phyloP scores from a whole-genome alignment of 2,888 invertebrate species.

The Tholera decimalis region DNA sequence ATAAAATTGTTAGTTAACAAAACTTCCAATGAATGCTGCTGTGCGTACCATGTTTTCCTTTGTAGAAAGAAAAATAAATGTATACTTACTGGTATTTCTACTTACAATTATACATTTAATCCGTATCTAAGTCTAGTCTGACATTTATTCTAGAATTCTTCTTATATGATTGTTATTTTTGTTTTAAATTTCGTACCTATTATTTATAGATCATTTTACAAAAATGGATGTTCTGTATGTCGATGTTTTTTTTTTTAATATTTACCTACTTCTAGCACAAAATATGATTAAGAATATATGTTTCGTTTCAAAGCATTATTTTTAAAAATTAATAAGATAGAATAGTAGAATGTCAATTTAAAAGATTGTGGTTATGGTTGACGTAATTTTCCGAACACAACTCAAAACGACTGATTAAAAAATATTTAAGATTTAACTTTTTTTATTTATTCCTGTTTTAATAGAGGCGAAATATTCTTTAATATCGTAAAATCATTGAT shows the following conservation, averaged over 20 bases:
- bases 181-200: background rate
- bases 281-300: too few relatives aligned
- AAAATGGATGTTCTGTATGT: background rate
- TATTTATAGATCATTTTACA: background rate
- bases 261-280: background rate
- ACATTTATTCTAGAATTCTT: background rate
- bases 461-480: slow-evolving; percentile 18
- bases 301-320: background rate
- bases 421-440: slow-evolving; percentile 61
- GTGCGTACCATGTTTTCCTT: slow-evolving; percentile 3
- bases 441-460: slow-evolving; percentile 64
- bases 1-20: too few relatives aligned
- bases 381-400: slow-evolving; percentile 63
- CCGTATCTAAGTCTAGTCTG: background rate
- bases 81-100: slow-evolving; percentile 11
- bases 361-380: slow-evolving; percentile 18
- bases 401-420: slow-evolving; percentile 69
- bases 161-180: background rate
- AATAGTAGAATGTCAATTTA: slow-evolving; percentile 20
- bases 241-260: too few relatives aligned
- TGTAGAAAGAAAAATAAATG: slow-evolving; percentile 47
- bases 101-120: background rate
- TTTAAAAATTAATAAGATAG: too few relatives aligned
- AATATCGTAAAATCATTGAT: slow-evolving; percentile 14
- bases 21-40: too few relatives aligned